These are phyloP conservation scores for Phorcus lineatus DNA, from an alignment of 2,888 invertebrate genomes.

Conservation along the genomic window DNA sequence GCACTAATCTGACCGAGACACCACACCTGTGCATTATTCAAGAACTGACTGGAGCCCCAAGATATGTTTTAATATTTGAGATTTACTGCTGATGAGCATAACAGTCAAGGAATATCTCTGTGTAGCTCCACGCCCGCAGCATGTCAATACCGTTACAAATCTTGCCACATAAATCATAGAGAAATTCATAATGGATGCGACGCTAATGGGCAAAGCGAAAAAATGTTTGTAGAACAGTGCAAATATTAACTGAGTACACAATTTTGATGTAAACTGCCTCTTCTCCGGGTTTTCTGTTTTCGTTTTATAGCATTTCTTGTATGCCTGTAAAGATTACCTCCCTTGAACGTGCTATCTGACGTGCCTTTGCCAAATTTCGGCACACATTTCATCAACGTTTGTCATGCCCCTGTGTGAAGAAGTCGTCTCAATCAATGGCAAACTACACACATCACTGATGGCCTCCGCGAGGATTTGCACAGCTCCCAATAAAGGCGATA, in stretches of 20 bases:
- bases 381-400: not conserved
- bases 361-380: not conserved
- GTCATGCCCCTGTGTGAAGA: not conserved
- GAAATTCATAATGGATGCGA: conserved; percentile 8
- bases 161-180: not conserved
- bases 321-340: not conserved
- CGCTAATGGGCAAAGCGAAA: conserved; percentile 20
- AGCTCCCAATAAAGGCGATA: conserved; percentile 9
- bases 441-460: not conserved
- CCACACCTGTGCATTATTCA: too few relatives aligned
- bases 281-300: conserved; percentile 16
- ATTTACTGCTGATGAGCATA: too few relatives aligned
- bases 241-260: conserved; percentile 21
- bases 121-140: not conserved
- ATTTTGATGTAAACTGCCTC: conserved; percentile 27
- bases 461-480: not conserved
- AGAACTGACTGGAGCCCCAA: too few relatives aligned
- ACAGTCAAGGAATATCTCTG: too few relatives aligned
- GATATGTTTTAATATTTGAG: too few relatives aligned
- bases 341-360: not conserved
- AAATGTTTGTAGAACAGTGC: conserved; percentile 2
- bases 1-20: too few relatives aligned
- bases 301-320: conserved; percentile 7
- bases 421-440: not conserved
- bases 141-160: not conserved